Evolutionary conservation across 2,888 invertebrate species (phyloP).

Genomic region (Xanthia icteritia): DNA sequence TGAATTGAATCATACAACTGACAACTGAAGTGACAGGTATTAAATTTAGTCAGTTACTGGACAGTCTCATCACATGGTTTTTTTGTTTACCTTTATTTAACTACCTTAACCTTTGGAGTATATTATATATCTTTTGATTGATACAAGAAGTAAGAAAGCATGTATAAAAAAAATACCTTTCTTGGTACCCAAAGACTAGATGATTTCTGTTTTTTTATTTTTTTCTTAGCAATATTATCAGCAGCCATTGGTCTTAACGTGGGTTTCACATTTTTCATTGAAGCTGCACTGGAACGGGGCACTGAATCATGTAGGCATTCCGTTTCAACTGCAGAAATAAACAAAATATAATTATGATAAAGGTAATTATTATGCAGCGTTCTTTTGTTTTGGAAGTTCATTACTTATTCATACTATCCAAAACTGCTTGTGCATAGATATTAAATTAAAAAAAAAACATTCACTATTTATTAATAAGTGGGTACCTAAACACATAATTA

Average conservation of each 20-base stretch:
- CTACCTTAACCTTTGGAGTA: too few relatives aligned
- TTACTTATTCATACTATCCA: background rate
- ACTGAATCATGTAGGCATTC: background rate
- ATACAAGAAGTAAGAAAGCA: too few relatives aligned
- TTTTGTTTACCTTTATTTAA: too few relatives aligned
- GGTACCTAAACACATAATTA: background rate
- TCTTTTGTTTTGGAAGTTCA: background rate
- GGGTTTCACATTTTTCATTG: conserved; percentile 1
- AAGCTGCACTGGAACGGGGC: background rate
- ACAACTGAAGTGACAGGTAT: too few relatives aligned
- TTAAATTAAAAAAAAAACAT: background rate
- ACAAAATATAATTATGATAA: background rate
- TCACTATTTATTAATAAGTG: background rate
- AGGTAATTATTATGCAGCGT: background rate
- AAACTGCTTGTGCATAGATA: background rate
- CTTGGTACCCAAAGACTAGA: background rate
- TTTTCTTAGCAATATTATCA: conserved; percentile 6
- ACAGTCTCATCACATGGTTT: too few relatives aligned
- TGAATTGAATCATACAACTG: too few relatives aligned
- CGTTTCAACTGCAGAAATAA: conserved; percentile 25
- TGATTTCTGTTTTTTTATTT: conserved; percentile 4
- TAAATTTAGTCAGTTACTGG: too few relatives aligned
- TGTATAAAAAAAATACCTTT: conserved; percentile 7
- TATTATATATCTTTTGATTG: too few relatives aligned
- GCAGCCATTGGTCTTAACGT: background rate